Conservation (phyloP, 2,888 invertebrate species). For the Laothoe populi region DNA sequence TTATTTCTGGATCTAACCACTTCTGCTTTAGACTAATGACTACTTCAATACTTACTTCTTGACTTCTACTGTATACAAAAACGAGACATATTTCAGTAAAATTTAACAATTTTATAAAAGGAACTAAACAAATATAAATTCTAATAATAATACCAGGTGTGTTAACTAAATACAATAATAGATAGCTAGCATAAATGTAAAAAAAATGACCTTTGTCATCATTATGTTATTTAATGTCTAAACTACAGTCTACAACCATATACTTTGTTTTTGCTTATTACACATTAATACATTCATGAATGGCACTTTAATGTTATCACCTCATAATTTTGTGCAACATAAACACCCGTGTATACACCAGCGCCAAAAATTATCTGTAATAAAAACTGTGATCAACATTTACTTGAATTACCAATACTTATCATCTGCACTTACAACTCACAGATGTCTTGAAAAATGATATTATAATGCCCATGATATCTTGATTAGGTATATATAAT, state of each 20-base stretch:
- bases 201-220: too few relatives aligned
- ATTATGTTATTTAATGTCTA: too few relatives aligned
- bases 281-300: background rate
- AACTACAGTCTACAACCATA: background rate
- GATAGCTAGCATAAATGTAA: too few relatives aligned
- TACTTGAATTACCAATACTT: background rate
- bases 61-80: too few relatives aligned
- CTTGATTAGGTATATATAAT: background rate
- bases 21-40: too few relatives aligned
- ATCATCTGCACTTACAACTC: conserved; percentile 37
- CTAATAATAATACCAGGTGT: too few relatives aligned
- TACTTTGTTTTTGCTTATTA: background rate
- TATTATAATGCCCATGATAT: conserved; percentile 46
- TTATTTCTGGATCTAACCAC: background rate
- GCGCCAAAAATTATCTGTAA: conserved; percentile 88
- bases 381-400: conserved; percentile 25
- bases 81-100: too few relatives aligned
- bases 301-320: conserved; percentile 64
- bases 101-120: too few relatives aligned
- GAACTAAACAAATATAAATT: too few relatives aligned
- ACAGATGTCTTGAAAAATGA: conserved; percentile 52
- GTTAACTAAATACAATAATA: too few relatives aligned
- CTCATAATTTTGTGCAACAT: conserved; percentile 90
- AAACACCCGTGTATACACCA: conserved; percentile 90
- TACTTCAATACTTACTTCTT: too few relatives aligned